Evolutionary conservation across 2,113 vertebrate genomes (phyloP).

Genomic region (Sceloporus tristichus): DNA sequence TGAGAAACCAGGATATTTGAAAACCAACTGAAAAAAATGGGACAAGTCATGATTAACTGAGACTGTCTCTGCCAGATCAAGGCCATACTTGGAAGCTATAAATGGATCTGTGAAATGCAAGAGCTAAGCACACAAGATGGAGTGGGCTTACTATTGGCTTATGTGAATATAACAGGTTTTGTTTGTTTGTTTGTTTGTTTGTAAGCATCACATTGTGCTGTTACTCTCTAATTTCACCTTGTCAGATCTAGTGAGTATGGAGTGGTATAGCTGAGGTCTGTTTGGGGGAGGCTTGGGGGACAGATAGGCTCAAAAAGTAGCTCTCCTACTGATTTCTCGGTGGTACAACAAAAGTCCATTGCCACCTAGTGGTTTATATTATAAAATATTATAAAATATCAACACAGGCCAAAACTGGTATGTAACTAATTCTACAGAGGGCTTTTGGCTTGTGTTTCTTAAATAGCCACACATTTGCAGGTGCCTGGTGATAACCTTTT

Average conservation of each 20-base stretch:
- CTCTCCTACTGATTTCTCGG: neutral
- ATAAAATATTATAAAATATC: neutral
- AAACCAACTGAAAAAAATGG: no score
- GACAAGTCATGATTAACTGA: no score
- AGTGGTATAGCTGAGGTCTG: neutral
- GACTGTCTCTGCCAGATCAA: no score
- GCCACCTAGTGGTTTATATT: neutral
- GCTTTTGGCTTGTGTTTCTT: neutral
- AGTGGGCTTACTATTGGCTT: neutral
- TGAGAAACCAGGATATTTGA: no score
- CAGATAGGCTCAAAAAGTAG: neutral
- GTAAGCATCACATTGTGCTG: neutral
- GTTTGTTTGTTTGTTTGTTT: no score
- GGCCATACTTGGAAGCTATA: no score
- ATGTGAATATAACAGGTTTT: neutral
- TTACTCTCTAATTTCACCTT: neutral
- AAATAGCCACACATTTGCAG: neutral
- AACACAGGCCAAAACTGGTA: no score
- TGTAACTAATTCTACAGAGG: neutral
- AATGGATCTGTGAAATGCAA: neutral
- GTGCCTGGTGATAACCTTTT: neutral
- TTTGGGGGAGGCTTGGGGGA: neutral
- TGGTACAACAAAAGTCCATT: neutral
- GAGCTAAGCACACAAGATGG: neutral
- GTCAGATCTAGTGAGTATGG: neutral